Conservation (phyloP, 2,888 invertebrate genomes). For the Dolomedes plantarius region DNA sequence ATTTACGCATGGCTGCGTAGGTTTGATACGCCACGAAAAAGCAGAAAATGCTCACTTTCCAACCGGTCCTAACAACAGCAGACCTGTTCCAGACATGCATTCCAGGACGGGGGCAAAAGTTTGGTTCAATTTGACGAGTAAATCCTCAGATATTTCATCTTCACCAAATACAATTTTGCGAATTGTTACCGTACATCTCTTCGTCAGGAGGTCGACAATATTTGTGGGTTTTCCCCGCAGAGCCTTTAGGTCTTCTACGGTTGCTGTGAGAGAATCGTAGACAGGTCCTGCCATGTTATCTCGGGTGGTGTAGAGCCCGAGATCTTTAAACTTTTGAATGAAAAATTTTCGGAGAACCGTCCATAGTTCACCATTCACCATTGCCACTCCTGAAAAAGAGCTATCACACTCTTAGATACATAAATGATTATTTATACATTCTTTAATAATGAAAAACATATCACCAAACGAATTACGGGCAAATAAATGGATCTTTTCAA, state of each 20-base stretch:
- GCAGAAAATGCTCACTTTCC: slow-evolving; percentile 23
- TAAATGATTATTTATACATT: no score
- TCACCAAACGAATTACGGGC: no score
- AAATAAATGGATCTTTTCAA: no score
- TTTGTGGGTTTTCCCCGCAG: slow-evolving; percentile 6
- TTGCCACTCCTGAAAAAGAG: slow-evolving; percentile 1
- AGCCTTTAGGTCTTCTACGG: neutral
- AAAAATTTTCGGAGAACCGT: no score
- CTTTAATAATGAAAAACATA: no score
- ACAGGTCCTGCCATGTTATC: slow-evolving; percentile 11
- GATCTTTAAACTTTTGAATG: no score
- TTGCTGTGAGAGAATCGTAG: slow-evolving; percentile 13
- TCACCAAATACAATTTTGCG: no score
- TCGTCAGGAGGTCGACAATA: neutral
- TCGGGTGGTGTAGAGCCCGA: neutral
- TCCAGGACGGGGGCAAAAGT: neutral
- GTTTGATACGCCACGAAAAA: no score
- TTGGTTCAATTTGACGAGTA: neutral
- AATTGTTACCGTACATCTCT: no score
- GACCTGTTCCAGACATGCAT: neutral
- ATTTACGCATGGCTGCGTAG: no score
- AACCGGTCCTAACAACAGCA: slow-evolving; percentile 2
- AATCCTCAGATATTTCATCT: neutral
- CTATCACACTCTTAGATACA: no score
- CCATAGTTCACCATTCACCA: slow-evolving; percentile 7